Percentiles rank a stretch among this genome's conserved stretches.
Evolutionary conservation across 2,888 invertebrate species (phyloP).

Genomic region (Caenorhabditis imperialis): DNA sequence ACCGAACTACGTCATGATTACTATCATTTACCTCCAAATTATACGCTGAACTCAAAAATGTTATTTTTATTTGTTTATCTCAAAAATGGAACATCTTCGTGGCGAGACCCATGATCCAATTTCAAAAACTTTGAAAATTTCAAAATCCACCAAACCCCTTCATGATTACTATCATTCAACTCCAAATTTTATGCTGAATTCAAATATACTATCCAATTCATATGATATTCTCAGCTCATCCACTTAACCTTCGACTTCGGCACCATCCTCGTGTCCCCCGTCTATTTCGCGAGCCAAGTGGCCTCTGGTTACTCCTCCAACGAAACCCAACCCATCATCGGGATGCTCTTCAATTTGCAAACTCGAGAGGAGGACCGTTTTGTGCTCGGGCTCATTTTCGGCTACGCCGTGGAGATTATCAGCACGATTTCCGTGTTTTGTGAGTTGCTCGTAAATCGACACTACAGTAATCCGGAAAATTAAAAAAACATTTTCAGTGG

Average conservation of each 20-base stretch:
- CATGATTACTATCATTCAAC: too few relatives aligned
- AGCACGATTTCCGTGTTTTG: constrained; percentile 19
- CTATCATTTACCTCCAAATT: too few relatives aligned
- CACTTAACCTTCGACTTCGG: constrained; percentile 31
- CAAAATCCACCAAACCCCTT: background rate
- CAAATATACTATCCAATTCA: too few relatives aligned
- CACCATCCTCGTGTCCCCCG: constrained; percentile 31
- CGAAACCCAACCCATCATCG: constrained; percentile 26
- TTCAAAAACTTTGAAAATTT: too few relatives aligned
- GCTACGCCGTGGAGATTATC: constrained; percentile 42
- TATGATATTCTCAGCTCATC: constrained; percentile 25
- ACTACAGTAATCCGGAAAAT: too few relatives aligned
- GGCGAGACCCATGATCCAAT: too few relatives aligned
- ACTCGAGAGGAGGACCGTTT: constrained; percentile 33
- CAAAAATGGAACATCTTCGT: too few relatives aligned
- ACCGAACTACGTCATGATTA: too few relatives aligned
- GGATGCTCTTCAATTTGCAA: constrained; percentile 18
- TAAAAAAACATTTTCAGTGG: constrained; percentile 11
- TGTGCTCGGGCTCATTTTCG: constrained; percentile 26
- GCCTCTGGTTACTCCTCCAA: constrained; percentile 45
- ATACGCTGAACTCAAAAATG: too few relatives aligned
- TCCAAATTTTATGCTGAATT: too few relatives aligned
- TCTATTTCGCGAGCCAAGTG: constrained; percentile 32
- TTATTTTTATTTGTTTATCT: too few relatives aligned
- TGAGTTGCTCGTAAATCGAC: background rate